Percentiles rank a stretch among this genome's conserved stretches.
These are phyloP conservation scores for Syrmaticus mikado DNA, from an alignment of 2,113 vertebrate species.

Conservation along the genomic window DNA sequence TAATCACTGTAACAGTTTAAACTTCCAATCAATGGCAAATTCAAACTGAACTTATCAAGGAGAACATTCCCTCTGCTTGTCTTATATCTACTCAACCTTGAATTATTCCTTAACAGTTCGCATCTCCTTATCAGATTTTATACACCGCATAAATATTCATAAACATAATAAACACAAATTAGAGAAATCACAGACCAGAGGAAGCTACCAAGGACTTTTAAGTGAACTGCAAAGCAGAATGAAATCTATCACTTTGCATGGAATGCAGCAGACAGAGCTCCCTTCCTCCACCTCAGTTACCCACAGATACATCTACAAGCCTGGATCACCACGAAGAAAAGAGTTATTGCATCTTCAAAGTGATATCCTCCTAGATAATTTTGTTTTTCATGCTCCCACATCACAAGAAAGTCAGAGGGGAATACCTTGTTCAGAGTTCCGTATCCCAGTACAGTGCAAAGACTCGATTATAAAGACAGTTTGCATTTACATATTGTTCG, in stretches of 20 bases:
- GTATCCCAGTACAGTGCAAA: neutral
- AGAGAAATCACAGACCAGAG: neutral
- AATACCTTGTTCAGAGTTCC: neutral
- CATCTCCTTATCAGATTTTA: neutral
- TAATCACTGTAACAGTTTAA: neutral
- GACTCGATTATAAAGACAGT: neutral
- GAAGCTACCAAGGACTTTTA: neutral
- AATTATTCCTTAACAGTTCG: neutral
- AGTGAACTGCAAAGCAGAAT: neutral
- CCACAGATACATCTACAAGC: neutral
- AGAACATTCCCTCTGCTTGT: neutral
- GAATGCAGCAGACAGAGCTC: neutral
- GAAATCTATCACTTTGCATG: neutral
- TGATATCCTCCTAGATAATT: neutral
- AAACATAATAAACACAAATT: neutral
- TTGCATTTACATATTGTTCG: neutral
- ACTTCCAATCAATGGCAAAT: neutral
- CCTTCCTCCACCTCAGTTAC: neutral
- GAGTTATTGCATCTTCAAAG: neutral
- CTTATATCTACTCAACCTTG: neutral
- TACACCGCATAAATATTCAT: neutral
- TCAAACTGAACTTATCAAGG: neutral
- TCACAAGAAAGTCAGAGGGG: neutral
- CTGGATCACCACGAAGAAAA: rapidly evolving
- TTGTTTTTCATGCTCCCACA: neutral